phyloP scores from a whole-genome alignment of 2,113 vertebrate genomes.

The Pseudorectes ferrugineus region DNA sequence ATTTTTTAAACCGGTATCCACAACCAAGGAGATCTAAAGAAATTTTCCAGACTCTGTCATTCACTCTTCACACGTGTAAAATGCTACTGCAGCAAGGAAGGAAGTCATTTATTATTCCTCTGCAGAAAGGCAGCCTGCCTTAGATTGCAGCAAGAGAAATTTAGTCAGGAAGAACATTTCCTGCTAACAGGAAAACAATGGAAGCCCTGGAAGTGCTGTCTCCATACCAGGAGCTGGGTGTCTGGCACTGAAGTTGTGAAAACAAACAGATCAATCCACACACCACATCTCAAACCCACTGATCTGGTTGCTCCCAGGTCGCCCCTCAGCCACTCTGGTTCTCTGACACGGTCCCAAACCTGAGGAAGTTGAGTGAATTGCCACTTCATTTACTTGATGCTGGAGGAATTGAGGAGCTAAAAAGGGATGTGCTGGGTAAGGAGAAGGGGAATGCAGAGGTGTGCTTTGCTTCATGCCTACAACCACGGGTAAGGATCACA shows the following conservation, averaged over 20 bases:
- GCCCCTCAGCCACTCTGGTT: conserved; percentile 82
- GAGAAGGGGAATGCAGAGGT: background rate
- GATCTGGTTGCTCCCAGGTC: conserved; percentile 55
- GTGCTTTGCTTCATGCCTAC: background rate
- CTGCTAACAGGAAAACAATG: background rate
- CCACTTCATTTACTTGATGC: conserved; percentile 74
- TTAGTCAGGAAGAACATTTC: background rate
- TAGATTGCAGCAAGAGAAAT: background rate
- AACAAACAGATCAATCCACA: background rate
- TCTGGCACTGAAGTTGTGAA: background rate
- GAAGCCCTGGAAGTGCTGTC: background rate
- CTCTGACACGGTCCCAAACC: conserved; percentile 69
- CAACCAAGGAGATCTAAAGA: background rate
- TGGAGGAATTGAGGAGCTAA: conserved; percentile 71
- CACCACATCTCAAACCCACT: background rate
- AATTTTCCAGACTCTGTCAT: background rate
- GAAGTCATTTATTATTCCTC: background rate
- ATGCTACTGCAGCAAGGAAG: background rate
- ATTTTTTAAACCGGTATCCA: background rate
- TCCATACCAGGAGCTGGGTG: background rate
- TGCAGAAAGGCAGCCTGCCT: background rate
- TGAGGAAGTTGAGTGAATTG: conserved; percentile 79
- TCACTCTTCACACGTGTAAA: background rate
- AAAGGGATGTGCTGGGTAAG: conserved; percentile 76
- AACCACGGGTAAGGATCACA: background rate